Conservation (phyloP, 2,888 invertebrate genomes). For the Ormyrus nitidulus region DNA sequence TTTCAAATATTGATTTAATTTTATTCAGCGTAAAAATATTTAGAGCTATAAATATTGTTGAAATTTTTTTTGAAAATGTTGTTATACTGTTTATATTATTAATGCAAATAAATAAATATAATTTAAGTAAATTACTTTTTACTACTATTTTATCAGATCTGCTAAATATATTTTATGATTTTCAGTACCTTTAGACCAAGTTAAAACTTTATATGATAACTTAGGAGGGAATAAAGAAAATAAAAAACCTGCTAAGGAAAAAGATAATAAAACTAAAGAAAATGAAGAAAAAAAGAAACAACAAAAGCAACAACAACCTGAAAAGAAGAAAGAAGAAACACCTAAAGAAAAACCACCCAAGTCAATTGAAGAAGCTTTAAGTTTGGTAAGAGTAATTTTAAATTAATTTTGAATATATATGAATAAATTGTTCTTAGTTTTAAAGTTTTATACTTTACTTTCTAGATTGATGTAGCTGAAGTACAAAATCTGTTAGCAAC, state of each 20-base stretch:
- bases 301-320: constrained; percentile 74
- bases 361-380: constrained; percentile 81
- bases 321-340: constrained; percentile 76
- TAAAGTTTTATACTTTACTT: constrained; percentile 12
- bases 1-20: no score
- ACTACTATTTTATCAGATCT: not conserved
- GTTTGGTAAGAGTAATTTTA: constrained; percentile 76
- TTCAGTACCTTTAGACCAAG: constrained; percentile 83
- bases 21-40: not conserved
- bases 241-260: constrained; percentile 75
- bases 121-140: not conserved
- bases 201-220: constrained; percentile 81
- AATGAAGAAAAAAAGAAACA: constrained; percentile 77
- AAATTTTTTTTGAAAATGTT: not conserved
- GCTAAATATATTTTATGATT: constrained; percentile 48
- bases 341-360: constrained; percentile 82
- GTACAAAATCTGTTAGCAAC: constrained; percentile 77
- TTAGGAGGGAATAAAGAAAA: constrained; percentile 81
- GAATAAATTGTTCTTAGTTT: not conserved
- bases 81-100: not conserved
- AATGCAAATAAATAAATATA: not conserved
- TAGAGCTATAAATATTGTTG: constrained; percentile 16
- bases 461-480: constrained; percentile 81
- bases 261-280: constrained; percentile 72
- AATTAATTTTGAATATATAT: constrained; percentile 15